Base-by-base conservation (phyloP, 2,113 vertebrate species). In the Anguilla japonica region DNA sequence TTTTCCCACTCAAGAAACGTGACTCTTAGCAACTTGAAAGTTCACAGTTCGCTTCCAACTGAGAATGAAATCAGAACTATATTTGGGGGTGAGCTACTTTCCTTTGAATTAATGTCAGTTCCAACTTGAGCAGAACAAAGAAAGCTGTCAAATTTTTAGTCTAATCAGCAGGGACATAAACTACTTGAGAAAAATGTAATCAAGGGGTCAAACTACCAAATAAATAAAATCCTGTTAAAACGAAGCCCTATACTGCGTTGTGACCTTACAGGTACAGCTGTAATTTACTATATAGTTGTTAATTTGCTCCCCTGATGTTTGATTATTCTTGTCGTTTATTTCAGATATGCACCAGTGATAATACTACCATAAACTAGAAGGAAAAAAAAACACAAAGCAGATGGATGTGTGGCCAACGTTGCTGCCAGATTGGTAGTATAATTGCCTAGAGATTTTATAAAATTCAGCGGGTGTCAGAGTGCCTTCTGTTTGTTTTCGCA, bases 401-500 rank as follows among this genome's bases (percentile, higher is more conserved):
- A 67, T 67, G 60, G 60, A 26, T 67, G 22, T 5, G 2, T 67
- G 60, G 60, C 18, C 20, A 67, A 26, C 22, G 60, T 8, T 22
- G 18, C 5, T 75, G 71, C 71, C n/a, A 75, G 71, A 29, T 13
- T 9, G 26, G 26, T 13, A 29, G 26, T 75, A 34, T 75, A 34
- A 75, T 75, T 75, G 71, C n/a, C n/a, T 0, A 11, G 71, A 75
- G 71, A 75, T 75, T 75, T 75, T 75, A 75, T 13, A 9, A 53
- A 75, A 75, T 75, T 75, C 26, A n/a, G 22, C 22, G 34, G 60
- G 60, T 67, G 26, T 75, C 71, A 75, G 11, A 26, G 71, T 13
- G n/a, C n/a, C n/a, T 75, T 75, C 71, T 75, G n/a, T 34, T 75
- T 75, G 71, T 75, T 75, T 75, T n/a, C 71, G 34, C 71, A n/a